Evolutionary conservation across 2,888 invertebrate species (phyloP).

Genomic region (Mechanitis messenoides): DNA sequence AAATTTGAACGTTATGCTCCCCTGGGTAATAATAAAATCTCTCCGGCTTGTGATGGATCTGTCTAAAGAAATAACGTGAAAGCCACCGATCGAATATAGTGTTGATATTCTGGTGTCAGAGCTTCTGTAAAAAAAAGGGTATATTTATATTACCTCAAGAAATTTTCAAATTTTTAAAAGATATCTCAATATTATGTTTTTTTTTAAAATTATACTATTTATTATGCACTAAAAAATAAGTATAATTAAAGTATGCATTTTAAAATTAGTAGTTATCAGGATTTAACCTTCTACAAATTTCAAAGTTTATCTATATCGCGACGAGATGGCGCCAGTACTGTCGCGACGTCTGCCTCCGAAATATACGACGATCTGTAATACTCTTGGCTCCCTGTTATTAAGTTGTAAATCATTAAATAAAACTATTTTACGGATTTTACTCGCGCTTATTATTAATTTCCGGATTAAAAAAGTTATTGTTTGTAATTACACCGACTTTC

Average conservation of each 20-base stretch:
- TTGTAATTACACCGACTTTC: no score
- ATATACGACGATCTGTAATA: constrained; percentile 15
- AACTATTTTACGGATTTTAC: no score
- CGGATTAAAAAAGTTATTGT: no score
- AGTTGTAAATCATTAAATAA: no score
- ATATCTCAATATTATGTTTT: no score
- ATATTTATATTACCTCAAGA: no score
- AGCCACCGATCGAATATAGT: constrained; percentile 42
- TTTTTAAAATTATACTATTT: no score
- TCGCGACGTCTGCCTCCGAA: constrained; percentile 56
- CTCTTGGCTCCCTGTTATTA: not conserved
- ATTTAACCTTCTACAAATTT: constrained; percentile 11
- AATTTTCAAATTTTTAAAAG: no score
- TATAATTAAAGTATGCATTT: no score
- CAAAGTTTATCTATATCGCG: constrained; percentile 37
- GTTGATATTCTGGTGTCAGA: constrained; percentile 16
- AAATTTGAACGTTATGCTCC: not conserved
- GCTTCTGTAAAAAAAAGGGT: constrained; percentile 39
- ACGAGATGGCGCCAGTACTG: constrained; percentile 51
- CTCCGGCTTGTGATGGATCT: constrained; percentile 21
- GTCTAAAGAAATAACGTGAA: constrained; percentile 21
- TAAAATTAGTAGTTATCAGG: not conserved
- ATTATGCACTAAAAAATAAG: no score
- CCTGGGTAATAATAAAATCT: constrained; percentile 35
- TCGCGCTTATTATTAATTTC: no score